Percentiles rank a stretch among this genome's conserved stretches.
Conservation (phyloP, 2,888 invertebrate genomes). For the Oscheius sp. region DNA sequence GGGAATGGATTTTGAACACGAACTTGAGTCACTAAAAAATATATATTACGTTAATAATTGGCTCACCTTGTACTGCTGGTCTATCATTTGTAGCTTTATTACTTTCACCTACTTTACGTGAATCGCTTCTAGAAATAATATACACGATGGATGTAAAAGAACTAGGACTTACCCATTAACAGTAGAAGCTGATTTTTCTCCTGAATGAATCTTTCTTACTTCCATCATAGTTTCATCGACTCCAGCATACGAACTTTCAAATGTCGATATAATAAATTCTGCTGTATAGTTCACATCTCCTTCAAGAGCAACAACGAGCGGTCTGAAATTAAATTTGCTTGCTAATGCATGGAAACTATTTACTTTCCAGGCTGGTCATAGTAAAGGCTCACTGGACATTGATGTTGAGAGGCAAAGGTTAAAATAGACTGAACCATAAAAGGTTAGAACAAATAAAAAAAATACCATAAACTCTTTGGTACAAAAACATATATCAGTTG, state of each 20-base stretch:
- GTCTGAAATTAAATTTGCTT: conserved; percentile 7
- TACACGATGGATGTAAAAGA: not conserved
- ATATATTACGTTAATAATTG: not conserved
- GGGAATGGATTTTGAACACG: not conserved
- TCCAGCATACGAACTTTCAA: conserved; percentile 1
- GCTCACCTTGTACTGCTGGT: not conserved
- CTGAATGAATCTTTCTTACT: conserved; percentile 12
- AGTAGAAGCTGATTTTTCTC: no score
- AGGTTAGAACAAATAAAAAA: not conserved
- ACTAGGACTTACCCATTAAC: not conserved
- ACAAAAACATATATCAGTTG: conserved; percentile 13
- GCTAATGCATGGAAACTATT: not conserved
- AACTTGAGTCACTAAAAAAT: not conserved
- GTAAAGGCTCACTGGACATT: conserved; percentile 19
- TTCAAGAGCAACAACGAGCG: conserved; percentile 29
- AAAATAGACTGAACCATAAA: conserved; percentile 25
- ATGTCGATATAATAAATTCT: conserved; percentile 28
- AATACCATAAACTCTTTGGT: conserved; percentile 26
- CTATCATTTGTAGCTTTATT: no score
- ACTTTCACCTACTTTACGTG: no score
- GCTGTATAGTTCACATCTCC: conserved; percentile 19
- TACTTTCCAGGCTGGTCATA: conserved; percentile 28
- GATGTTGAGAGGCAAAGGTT: conserved; percentile 15
- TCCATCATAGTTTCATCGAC: conserved; percentile 9
- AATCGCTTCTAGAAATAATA: not conserved